These are phyloP conservation scores for Bostrychus sinensis DNA, from an alignment of 2,113 vertebrate genomes.

Conservation along the genomic window DNA sequence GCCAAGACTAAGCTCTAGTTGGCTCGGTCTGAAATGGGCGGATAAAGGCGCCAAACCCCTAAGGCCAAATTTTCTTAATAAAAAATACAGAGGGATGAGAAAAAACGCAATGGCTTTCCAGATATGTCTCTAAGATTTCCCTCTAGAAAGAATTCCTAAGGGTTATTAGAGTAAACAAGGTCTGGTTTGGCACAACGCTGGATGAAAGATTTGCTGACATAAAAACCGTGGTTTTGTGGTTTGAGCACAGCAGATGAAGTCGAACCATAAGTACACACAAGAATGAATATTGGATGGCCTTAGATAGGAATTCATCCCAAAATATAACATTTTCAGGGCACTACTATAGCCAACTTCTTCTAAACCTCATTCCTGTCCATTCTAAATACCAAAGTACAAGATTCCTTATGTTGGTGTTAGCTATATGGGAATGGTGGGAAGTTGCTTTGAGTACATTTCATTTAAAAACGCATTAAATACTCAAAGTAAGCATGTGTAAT, in stretches of 20 bases:
- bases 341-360: not conserved
- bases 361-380: not conserved
- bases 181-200: slow-evolving; percentile 50
- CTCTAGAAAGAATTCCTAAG: slow-evolving; percentile 35
- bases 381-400: slow-evolving; percentile 1
- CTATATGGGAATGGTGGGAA: not conserved
- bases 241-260: slow-evolving; percentile 44
- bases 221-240: slow-evolving; percentile 40
- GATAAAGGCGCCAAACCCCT: slow-evolving; percentile 60
- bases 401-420: slow-evolving; percentile 1
- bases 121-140: slow-evolving; percentile 19
- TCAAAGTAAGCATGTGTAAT: too few species aligned
- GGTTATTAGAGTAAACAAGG: slow-evolving; percentile 65
- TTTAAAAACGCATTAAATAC: too few species aligned
- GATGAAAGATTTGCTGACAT: slow-evolving; percentile 53
- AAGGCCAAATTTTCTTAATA: slow-evolving; percentile 28
- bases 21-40: slow-evolving; percentile 58
- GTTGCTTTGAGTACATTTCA: not conserved
- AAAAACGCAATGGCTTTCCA: slow-evolving; percentile 36
- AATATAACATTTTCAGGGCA: slow-evolving; percentile 6
- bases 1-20: slow-evolving; percentile 63
- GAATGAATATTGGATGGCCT: slow-evolving; percentile 32
- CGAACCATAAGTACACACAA: slow-evolving; percentile 14
- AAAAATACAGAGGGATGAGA: slow-evolving; percentile 29
- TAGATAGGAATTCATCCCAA: slow-evolving; percentile 23